These are phyloP conservation scores for Trichoplusia ni DNA, from an alignment of 1,140 invertebrate species.

Conservation along the genomic window DNA sequence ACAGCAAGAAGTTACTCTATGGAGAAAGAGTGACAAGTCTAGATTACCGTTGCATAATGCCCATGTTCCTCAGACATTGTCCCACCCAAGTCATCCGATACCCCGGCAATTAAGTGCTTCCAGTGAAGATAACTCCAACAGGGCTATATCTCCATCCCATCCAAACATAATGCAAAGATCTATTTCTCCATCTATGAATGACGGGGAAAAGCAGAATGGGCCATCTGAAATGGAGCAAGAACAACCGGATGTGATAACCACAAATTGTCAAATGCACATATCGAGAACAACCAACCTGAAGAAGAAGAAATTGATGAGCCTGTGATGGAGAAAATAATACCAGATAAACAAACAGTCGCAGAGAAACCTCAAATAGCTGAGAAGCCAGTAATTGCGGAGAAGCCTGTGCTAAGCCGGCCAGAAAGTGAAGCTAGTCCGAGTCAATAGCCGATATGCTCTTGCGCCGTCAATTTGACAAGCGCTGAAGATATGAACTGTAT, in stretches of 20 bases:
- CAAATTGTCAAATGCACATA: constrained; percentile 66
- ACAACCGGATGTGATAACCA: constrained; percentile 60
- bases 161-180: constrained; percentile 63
- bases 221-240: constrained; percentile 73
- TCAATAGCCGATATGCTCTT: constrained; percentile 71
- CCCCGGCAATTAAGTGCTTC: constrained; percentile 64
- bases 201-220: constrained; percentile 63
- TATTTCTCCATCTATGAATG: constrained; percentile 63
- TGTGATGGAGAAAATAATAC: constrained; percentile 14
- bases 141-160: constrained; percentile 56
- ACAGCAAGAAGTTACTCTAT: constrained; percentile 98
- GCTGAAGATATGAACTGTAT: constrained; percentile 62
- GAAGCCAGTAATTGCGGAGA: constrained; percentile 56
- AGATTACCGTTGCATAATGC: constrained; percentile 71
- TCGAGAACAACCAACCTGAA: constrained; percentile 51
- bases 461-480: constrained; percentile 46
- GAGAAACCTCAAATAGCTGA: constrained; percentile 54
- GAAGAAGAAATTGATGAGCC: constrained; percentile 6
- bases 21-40: constrained; percentile 88
- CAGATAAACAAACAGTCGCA: constrained; percentile 32
- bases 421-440: constrained; percentile 61
- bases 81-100: constrained; percentile 46
- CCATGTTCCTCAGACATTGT: constrained; percentile 65
- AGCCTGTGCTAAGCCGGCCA: constrained; percentile 57
- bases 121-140: constrained; percentile 68